Percentiles rank a stretch among this genome's conserved stretches.
These are phyloP conservation scores for Masnerella sp. DNA, from an alignment of 2,888 invertebrate genomes.

Conservation along the genomic window DNA sequence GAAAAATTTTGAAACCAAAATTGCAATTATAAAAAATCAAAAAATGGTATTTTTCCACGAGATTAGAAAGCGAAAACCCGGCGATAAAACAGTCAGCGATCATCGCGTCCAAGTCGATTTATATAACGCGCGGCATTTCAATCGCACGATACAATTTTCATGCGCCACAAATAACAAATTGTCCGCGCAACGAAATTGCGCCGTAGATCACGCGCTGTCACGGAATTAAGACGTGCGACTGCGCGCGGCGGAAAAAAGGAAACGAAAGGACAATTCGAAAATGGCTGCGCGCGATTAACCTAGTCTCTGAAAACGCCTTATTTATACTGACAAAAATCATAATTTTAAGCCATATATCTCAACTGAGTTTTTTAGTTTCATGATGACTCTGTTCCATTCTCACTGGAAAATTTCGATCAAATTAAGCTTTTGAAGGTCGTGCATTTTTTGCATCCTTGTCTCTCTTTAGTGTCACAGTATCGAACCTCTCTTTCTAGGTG, in stretches of 20 bases:
- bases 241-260: constrained; percentile 6
- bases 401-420: too few relatives aligned
- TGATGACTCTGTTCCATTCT: neutral
- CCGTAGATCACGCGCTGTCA: constrained; percentile 35
- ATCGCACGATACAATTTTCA: constrained; percentile 17
- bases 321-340: neutral
- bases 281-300: constrained; percentile 58
- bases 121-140: neutral
- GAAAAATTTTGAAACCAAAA: too few relatives aligned
- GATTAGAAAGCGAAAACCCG: too few relatives aligned
- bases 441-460: too few relatives aligned
- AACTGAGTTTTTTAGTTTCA: neutral
- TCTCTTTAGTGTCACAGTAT: too few relatives aligned
- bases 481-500: too few relatives aligned
- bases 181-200: constrained; percentile 25
- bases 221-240: constrained; percentile 60
- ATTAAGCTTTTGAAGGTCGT: too few relatives aligned
- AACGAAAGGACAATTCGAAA: constrained; percentile 29
- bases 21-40: too few relatives aligned
- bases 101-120: too few relatives aligned
- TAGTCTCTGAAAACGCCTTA: constrained; percentile 44
- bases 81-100: too few relatives aligned
- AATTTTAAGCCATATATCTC: too few relatives aligned
- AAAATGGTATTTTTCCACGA: too few relatives aligned
- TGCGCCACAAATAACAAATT: constrained; percentile 43